A percentile compares a stretch with the other conserved stretches of the same genome.
Evolutionary conservation across 1,140 invertebrate species (phyloP).

Genomic region (Aphelenchoides besseyi): DNA sequence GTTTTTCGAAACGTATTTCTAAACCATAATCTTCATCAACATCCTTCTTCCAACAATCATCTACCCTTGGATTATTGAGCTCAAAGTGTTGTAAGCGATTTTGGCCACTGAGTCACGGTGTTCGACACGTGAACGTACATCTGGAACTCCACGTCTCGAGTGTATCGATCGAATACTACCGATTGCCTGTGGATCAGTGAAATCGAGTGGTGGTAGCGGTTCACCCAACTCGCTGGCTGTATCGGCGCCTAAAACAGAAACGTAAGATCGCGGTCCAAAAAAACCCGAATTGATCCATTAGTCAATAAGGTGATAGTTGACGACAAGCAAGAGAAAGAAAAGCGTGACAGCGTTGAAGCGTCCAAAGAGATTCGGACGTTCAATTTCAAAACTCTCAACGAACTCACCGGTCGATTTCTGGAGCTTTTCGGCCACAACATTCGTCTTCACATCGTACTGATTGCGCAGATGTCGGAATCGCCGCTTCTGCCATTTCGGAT

Average conservation of each 20-base stretch:
- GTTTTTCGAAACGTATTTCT: constrained; percentile 13
- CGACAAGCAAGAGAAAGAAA: too few relatives aligned
- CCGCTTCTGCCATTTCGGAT: constrained; percentile 20
- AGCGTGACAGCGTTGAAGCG: too few relatives aligned
- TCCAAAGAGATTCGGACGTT: too few relatives aligned
- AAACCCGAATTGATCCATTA: too few relatives aligned
- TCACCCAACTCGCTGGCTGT: not conserved
- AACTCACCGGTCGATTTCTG: not conserved
- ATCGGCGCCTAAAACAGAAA: not conserved
- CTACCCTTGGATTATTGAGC: constrained; percentile 1
- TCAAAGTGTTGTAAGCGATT: constrained; percentile 16
- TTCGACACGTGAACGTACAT: not conserved
- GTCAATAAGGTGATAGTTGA: too few relatives aligned
- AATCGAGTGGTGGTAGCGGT: not conserved
- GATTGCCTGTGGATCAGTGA: not conserved
- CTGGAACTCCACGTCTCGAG: not conserved
- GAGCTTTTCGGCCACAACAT: constrained; percentile 20
- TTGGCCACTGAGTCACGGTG: constrained; percentile 9
- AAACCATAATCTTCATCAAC: too few relatives aligned
- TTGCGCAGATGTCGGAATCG: constrained; percentile 25
- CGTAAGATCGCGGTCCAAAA: too few relatives aligned
- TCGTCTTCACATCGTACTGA: constrained; percentile 14
- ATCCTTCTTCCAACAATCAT: too few relatives aligned
- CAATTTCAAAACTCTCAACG: too few relatives aligned
- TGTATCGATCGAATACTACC: not conserved